Conservation (phyloP, 1,140 invertebrate species). For the Pseudomyrmex concolor region DNA sequence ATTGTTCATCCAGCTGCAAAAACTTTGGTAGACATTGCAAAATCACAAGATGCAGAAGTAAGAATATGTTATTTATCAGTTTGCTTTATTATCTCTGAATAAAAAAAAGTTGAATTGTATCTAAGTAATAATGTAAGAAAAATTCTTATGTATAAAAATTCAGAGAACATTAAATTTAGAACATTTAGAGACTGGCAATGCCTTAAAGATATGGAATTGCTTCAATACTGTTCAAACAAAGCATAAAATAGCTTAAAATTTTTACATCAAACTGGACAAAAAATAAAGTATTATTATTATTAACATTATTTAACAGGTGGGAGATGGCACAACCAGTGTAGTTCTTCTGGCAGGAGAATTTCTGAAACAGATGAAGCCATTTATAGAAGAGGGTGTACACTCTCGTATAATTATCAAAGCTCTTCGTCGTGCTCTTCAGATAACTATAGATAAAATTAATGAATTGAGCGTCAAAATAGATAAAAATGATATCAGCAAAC, state of each 20-base stretch:
- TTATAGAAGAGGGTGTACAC: conserved; percentile 98
- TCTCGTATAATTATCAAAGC: conserved; percentile 96
- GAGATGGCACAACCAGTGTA: conserved; percentile 99
- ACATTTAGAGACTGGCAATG: conserved; percentile 79
- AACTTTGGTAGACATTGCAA: conserved; percentile 99
- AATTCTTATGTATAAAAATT: conserved; percentile 22
- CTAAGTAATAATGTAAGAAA: conserved; percentile 16
- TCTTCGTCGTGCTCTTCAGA: conserved; percentile 91
- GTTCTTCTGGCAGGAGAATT: conserved; percentile 98
- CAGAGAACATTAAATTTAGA: conserved; percentile 73
- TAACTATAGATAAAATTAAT: conserved; percentile 94
- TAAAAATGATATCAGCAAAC: conserved; percentile 86
- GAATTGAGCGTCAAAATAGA: conserved; percentile 94
- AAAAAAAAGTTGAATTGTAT: background rate
- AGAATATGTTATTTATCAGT: conserved; percentile 49
- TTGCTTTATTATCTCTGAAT: conserved; percentile 1
- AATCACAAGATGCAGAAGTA: conserved; percentile 99
- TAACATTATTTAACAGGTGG: conserved; percentile 89
- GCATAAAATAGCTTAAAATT: too few species aligned
- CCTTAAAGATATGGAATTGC: conserved; percentile 71
- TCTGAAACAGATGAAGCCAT: conserved; percentile 97
- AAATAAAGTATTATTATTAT: conserved; percentile 19
- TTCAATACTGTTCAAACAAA: conserved; percentile 74
- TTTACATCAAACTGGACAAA: too few species aligned
- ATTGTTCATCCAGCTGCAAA: conserved; percentile 99